These are phyloP conservation scores for Chelonoidis abingdonii DNA, from an alignment of 2,113 vertebrate genomes.

Conservation along the genomic window DNA sequence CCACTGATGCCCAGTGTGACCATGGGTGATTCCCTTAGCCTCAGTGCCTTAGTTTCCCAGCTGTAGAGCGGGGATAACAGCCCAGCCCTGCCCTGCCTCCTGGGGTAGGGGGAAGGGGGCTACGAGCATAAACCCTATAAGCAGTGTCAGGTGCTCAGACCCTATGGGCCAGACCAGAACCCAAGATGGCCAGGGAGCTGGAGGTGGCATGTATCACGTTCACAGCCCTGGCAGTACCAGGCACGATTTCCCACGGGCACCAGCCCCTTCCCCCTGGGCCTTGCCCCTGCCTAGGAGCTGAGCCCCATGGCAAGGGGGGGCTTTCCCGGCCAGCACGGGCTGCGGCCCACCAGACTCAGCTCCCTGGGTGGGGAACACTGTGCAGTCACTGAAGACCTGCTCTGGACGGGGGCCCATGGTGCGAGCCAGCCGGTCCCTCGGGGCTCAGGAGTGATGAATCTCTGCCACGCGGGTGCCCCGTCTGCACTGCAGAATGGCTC, in stretches of 20 bases:
- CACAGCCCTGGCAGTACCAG: no score
- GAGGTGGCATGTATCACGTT: no score
- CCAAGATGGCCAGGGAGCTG: not conserved
- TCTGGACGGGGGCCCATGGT: no score
- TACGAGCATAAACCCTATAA: no score
- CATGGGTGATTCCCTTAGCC: not conserved
- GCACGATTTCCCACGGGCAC: no score
- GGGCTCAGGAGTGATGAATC: not conserved
- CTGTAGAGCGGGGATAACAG: not conserved
- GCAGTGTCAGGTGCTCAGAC: no score
- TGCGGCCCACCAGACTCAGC: not conserved
- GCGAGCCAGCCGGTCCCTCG: no score
- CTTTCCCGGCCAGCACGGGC: not conserved
- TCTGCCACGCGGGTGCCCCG: fast-evolving
- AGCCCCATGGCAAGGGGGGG: not conserved
- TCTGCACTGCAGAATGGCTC: not conserved
- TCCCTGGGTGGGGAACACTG: not conserved
- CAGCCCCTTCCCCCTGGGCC: no score
- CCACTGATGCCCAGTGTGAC: not conserved
- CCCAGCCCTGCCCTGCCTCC: no score
- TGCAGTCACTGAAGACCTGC: no score
- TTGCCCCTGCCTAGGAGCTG: not conserved
- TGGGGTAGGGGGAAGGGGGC: no score
- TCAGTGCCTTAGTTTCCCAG: not conserved
- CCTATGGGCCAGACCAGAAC: no score